A percentile compares a stretch with the other conserved stretches of the same genome.
Conservation (phyloP, 1,140 invertebrate genomes). For the Pseudomyrmex sp. region DNA sequence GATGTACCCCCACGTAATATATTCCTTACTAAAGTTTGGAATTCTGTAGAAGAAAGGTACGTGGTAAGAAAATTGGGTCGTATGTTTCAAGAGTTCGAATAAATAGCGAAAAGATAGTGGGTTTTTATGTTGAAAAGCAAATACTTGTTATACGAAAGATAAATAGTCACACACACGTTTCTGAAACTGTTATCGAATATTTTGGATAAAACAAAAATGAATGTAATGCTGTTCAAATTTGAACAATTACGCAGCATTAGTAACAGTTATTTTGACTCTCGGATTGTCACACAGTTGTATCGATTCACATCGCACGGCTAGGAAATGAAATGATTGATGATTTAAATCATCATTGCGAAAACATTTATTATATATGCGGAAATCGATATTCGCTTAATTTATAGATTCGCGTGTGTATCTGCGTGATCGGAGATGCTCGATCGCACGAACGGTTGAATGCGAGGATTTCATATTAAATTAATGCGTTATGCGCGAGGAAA, state of each 20-base stretch:
- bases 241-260: neutral
- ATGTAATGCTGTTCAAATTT: constrained; percentile 12
- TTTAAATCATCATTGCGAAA: constrained; percentile 32
- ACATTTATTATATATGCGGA: constrained; percentile 35
- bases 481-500: neutral
- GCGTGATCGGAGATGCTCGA: constrained; percentile 9
- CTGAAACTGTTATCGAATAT: neutral
- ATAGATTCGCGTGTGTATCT: constrained; percentile 26
- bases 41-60: neutral
- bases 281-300: constrained; percentile 13
- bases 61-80: neutral
- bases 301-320: neutral
- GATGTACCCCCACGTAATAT: too few relatives aligned
- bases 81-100: neutral
- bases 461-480: constrained; percentile 49
- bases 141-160: neutral
- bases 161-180: neutral
- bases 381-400: constrained; percentile 43
- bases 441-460: neutral
- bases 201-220: too few relatives aligned
- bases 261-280: constrained; percentile 31
- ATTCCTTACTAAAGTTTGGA: neutral
- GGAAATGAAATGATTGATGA: constrained; percentile 39
- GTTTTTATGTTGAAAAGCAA: neutral
- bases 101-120: too few relatives aligned